Conservation (phyloP, 2,113 vertebrate species). For the Elephas maximus region DNA sequence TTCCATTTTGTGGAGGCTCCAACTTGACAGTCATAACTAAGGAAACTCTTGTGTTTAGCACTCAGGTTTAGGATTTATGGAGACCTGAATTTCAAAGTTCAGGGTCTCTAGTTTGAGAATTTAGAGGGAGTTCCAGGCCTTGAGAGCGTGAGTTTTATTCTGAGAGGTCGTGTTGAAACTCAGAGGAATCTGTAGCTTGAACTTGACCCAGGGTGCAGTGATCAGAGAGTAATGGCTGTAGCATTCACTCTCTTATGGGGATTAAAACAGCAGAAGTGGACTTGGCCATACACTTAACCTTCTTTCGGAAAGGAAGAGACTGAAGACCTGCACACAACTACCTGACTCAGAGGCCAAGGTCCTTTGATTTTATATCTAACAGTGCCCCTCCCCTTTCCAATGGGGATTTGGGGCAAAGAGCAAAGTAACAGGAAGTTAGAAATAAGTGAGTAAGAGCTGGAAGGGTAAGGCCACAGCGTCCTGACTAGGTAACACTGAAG, state of each 20-base stretch:
- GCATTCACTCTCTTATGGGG: not conserved
- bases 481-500: not conserved
- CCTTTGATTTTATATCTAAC: not conserved
- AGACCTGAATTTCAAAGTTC: conserved; percentile 20
- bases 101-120: not conserved
- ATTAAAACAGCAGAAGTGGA: not conserved
- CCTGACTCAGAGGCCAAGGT: conserved; percentile 64
- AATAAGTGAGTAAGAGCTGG: not conserved
- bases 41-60: not conserved
- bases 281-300: not conserved
- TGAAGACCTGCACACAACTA: not conserved
- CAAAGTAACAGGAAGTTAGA: conserved; percentile 60
- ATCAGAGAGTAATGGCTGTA: not conserved
- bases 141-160: not conserved
- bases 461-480: not conserved
- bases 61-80: not conserved
- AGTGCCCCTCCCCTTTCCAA: not conserved
- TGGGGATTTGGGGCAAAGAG: conserved; percentile 31
- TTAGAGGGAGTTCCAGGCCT: not conserved
- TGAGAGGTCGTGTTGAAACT: not conserved
- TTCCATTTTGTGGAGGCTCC: not conserved
- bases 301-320: not conserved
- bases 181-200: not conserved
- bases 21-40: not conserved
- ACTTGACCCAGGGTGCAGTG: not conserved